Percentiles rank a stretch among this genome's conserved stretches.
Evolutionary conservation across 2,888 invertebrate species (phyloP).

Genomic region (Plagodis pulveraria): DNA sequence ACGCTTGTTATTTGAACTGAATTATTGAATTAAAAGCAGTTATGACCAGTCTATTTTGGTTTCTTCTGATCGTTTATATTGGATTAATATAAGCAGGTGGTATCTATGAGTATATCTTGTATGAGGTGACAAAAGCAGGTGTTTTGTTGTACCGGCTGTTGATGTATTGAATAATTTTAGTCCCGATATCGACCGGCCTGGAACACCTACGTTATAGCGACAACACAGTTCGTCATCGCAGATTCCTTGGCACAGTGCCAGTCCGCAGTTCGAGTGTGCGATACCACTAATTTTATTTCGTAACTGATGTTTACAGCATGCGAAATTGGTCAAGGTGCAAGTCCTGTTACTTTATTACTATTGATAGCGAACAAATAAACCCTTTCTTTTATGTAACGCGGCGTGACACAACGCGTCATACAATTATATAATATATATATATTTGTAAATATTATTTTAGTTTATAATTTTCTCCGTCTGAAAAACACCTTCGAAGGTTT

Average conservation of each 20-base stretch:
- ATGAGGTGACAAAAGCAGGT: neutral
- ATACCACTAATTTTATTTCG: conserved; percentile 73
- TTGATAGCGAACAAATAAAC: neutral
- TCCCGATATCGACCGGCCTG: conserved; percentile 45
- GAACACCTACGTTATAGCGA: conserved; percentile 50
- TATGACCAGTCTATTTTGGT: neutral
- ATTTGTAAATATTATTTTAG: too few relatives aligned
- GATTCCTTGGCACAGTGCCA: conserved; percentile 68
- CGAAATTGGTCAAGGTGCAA: conserved; percentile 69
- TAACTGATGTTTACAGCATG: conserved; percentile 74
- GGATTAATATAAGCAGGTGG: too few relatives aligned
- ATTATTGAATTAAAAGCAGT: conserved; percentile 5
- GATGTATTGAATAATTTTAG: conserved; percentile 22
- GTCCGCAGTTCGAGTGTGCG: conserved; percentile 51
- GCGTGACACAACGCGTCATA: too few relatives aligned
- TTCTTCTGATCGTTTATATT: neutral
- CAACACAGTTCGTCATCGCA: conserved; percentile 62
- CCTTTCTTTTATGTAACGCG: neutral
- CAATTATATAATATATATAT: too few relatives aligned
- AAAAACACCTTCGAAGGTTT: too few relatives aligned
- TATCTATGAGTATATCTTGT: too few relatives aligned
- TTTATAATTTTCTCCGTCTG: too few relatives aligned
- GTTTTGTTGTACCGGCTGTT: neutral
- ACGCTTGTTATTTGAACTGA: conserved; percentile 4
- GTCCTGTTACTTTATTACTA: conserved; percentile 6